phyloP scores from a whole-genome alignment of 2,888 invertebrate species.

The Euplagia quadripunctaria region DNA sequence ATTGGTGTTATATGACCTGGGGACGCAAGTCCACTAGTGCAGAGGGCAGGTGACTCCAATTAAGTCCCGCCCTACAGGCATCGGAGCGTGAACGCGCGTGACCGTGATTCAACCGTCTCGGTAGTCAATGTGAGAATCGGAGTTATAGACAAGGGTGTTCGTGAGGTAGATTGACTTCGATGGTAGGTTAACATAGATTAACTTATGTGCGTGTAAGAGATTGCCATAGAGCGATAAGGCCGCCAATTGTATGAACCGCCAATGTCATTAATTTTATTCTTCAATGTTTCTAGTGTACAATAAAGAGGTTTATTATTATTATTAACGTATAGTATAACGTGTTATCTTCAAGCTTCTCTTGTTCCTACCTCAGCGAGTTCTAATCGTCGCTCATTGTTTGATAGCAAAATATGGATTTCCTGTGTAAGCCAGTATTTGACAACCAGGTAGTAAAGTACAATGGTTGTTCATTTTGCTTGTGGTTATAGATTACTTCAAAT shows the following conservation, averaged over 20 bases:
- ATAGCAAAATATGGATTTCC: neutral
- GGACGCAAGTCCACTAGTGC: slow-evolving; percentile 67
- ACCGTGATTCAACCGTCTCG: slow-evolving; percentile 73
- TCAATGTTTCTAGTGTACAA: too few species aligned
- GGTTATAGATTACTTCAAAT: neutral
- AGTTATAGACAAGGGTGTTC: neutral
- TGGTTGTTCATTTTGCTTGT: neutral
- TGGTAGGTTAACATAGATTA: neutral
- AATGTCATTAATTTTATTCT: too few species aligned
- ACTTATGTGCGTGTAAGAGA: neutral
- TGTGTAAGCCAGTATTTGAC: neutral
- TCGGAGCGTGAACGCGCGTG: slow-evolving; percentile 75
- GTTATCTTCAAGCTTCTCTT: neutral
- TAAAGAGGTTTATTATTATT: too few species aligned
- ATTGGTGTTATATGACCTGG: slow-evolving; percentile 46
- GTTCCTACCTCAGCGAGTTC: neutral
- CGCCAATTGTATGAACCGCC: too few species aligned
- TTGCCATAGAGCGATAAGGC: too few species aligned
- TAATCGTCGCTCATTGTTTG: neutral
- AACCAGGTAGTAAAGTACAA: neutral
- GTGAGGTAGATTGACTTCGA: neutral
- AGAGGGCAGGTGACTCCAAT: slow-evolving; percentile 86
- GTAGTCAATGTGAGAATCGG: slow-evolving; percentile 22
- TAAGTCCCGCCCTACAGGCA: slow-evolving; percentile 69
- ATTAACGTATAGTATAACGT: too few species aligned